Evolutionary conservation across 2,797 vertebrate genomes (phyloP).

Genomic region (Lophius americanus): DNA sequence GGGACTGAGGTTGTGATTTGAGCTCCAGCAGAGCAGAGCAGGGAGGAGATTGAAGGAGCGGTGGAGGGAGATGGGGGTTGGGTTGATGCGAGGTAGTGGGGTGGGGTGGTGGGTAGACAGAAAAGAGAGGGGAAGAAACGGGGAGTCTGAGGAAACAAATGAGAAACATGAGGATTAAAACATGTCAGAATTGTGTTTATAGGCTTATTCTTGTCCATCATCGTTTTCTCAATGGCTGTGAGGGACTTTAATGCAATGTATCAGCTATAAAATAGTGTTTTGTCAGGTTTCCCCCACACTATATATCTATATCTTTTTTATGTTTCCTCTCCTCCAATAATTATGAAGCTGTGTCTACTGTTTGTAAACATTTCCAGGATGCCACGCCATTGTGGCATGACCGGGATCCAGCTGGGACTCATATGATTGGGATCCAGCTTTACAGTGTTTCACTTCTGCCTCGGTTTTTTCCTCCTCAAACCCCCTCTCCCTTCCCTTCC

Average conservation of each 20-base stretch:
- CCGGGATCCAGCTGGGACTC: constrained; percentile 44
- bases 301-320: background rate
- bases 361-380: constrained; percentile 77
- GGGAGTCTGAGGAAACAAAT: constrained; percentile 44
- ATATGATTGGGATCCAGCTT: constrained; percentile 64
- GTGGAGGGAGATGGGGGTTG: constrained; percentile 17
- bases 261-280: background rate
- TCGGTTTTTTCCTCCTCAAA: constrained; percentile 47
- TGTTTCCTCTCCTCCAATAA: constrained; percentile 26
- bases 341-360: constrained; percentile 55
- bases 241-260: constrained; percentile 15
- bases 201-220: constrained; percentile 23
- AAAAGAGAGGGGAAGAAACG: constrained; percentile 55
- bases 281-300: constrained; percentile 6
- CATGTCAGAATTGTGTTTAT: constrained; percentile 20
- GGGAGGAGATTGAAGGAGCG: constrained; percentile 76
- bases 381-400: constrained; percentile 57
- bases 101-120: constrained; percentile 28
- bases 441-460: constrained; percentile 67
- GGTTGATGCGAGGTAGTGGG: constrained; percentile 13
- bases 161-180: constrained; percentile 32
- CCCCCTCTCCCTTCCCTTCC: constrained; percentile 35
- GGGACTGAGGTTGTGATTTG: constrained; percentile 81
- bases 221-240: constrained; percentile 26
- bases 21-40: constrained; percentile 85